Conservation (phyloP, 2,888 invertebrate genomes). For the Homarus gammarus region DNA sequence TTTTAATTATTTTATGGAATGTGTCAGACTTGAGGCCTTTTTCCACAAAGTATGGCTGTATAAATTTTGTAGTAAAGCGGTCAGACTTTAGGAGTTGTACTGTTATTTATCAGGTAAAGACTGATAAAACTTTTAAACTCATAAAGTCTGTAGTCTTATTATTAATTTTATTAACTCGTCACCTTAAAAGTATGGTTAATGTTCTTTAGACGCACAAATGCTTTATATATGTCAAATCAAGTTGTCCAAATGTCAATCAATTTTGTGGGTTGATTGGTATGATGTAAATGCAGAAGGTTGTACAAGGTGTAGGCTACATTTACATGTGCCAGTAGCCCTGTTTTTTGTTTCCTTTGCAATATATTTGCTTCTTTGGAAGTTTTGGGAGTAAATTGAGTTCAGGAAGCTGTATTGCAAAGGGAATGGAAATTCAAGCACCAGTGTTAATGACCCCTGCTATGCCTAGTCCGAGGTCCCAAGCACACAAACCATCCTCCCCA, state of each 20-base stretch:
- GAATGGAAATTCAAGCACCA: conserved; percentile 9
- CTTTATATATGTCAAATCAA: conserved; percentile 30
- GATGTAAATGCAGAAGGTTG: conserved; percentile 23
- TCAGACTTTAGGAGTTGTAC: neutral
- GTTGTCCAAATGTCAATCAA: conserved; percentile 27
- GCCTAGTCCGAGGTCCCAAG: neutral
- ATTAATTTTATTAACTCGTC: conserved; percentile 20
- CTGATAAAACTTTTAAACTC: neutral
- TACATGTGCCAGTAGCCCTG: neutral
- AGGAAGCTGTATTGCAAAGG: neutral
- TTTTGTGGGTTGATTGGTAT: conserved; percentile 33
- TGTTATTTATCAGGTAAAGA: conserved; percentile 9
- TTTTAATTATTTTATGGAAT: neutral
- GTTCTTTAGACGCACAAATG: conserved; percentile 47
- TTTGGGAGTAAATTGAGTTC: neutral
- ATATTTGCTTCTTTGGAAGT: conserved; percentile 8
- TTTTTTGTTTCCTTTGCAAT: conserved; percentile 5
- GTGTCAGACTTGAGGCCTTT: neutral
- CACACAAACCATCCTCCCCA: conserved; percentile 12
- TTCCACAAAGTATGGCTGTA: neutral
- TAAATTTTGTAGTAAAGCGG: conserved; percentile 16
- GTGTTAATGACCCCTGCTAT: conserved; percentile 18
- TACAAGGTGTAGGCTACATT: conserved; percentile 18
- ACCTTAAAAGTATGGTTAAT: conserved; percentile 28
- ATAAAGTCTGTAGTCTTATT: neutral